Evolutionary conservation across 2,888 invertebrate genomes (phyloP).

Genomic region (Gordius sp.): DNA sequence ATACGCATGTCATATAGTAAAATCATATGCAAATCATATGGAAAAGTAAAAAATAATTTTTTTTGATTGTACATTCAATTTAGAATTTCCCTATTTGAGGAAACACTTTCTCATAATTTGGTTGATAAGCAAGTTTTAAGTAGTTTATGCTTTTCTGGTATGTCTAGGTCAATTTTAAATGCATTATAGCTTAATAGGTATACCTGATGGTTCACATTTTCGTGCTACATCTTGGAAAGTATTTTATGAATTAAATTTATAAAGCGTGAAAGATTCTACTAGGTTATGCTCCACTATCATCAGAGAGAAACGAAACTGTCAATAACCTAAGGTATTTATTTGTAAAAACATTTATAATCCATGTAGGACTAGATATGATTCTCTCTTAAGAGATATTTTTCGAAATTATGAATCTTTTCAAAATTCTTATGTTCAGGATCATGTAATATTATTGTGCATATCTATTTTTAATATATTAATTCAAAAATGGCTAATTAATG

Average conservation of each 20-base stretch:
- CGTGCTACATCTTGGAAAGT: not conserved
- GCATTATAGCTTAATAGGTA: conserved; percentile 8
- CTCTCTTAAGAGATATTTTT: not conserved
- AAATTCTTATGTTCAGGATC: not conserved
- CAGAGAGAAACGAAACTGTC: not conserved
- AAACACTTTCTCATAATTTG: not conserved
- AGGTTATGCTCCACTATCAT: not conserved
- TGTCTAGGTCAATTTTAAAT: not conserved
- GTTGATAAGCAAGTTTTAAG: not conserved
- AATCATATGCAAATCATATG: too few relatives aligned
- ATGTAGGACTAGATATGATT: not conserved
- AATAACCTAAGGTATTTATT: not conserved
- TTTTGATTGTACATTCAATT: too few relatives aligned
- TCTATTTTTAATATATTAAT: conserved; percentile 5
- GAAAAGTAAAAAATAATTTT: too few relatives aligned
- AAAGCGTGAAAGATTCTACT: not conserved
- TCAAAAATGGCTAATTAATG: too few relatives aligned
- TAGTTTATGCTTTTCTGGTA: conserved; percentile 6
- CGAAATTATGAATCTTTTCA: not conserved
- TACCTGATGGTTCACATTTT: not conserved
- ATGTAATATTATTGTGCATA: too few relatives aligned
- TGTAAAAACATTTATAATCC: too few relatives aligned
- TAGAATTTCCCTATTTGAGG: not conserved
- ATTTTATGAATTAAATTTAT: conserved; percentile 1
- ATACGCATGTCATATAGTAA: too few relatives aligned